Conservation (phyloP, 2,797 vertebrate genomes). For the Helarctos malayanus region DNA sequence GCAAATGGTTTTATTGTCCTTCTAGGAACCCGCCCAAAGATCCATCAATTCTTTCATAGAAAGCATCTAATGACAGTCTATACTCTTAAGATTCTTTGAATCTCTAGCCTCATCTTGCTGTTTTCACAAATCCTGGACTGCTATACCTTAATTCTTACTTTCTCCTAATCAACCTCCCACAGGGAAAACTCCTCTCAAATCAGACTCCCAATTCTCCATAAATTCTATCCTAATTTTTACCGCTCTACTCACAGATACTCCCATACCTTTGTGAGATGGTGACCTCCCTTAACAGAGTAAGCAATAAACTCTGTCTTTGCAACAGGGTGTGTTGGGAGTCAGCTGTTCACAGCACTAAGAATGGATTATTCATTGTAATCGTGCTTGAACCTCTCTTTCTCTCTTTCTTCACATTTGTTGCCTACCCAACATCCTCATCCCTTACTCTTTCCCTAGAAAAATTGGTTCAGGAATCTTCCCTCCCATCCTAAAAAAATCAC, state of each 20-base stretch:
- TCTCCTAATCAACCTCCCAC: neutral
- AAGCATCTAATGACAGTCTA: neutral
- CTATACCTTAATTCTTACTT: neutral
- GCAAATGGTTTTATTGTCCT: neutral
- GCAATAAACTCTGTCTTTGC: neutral
- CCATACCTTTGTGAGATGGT: accelerated
- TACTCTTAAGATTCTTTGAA: neutral
- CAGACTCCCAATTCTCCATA: neutral
- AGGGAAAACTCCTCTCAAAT: neutral
- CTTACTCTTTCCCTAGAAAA: neutral
- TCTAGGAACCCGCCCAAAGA: neutral
- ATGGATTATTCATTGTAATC: neutral
- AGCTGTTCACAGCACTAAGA: neutral
- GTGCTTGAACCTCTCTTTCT: neutral
- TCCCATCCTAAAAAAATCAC: neutral
- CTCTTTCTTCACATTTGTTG: neutral
- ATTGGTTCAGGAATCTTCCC: neutral
- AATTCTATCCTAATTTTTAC: neutral
- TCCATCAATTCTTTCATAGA: neutral
- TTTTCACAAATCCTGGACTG: neutral
- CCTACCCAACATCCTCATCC: neutral
- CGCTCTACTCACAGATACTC: neutral
- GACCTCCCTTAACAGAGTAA: neutral
- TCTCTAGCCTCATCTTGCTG: neutral
- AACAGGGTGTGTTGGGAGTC: neutral